phyloP scores from a whole-genome alignment of 2,113 vertebrate species.

The Prietella phreatophila region DNA sequence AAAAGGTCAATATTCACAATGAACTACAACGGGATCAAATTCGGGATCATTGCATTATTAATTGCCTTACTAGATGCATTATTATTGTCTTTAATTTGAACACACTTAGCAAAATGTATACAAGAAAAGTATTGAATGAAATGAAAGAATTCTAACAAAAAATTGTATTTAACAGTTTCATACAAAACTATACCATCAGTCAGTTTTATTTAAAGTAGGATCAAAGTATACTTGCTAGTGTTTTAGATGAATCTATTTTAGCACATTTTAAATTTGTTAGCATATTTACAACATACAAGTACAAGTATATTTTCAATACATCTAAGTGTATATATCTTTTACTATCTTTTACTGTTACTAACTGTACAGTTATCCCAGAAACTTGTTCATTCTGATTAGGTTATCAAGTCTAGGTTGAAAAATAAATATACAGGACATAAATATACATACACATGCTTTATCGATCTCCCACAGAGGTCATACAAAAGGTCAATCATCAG shows the following conservation, averaged over 20 bases:
- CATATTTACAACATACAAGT: neutral
- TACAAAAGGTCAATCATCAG: neutral
- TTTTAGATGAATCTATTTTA: neutral
- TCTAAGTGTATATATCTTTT: neutral
- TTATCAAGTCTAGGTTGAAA: slow-evolving; percentile 54
- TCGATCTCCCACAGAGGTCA: slow-evolving; percentile 58
- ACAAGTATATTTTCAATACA: neutral
- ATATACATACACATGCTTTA: slow-evolving; percentile 42
- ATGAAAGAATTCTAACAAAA: neutral
- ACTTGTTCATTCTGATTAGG: slow-evolving; percentile 62
- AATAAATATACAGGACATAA: slow-evolving; percentile 44
- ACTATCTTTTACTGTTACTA: neutral
- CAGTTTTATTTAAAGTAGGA: neutral
- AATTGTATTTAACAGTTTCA: neutral
- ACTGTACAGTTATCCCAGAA: neutral
- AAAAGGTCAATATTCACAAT: too few relatives aligned
- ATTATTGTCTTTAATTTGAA: neutral
- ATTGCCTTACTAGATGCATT: neutral
- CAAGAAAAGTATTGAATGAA: too few relatives aligned
- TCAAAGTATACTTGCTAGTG: neutral
- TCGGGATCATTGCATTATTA: too few relatives aligned
- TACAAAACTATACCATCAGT: neutral
- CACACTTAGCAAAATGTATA: too few relatives aligned
- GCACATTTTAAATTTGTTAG: neutral
- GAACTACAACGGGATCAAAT: neutral